These are phyloP conservation scores for Sterna hirundo DNA, from an alignment of 2,113 vertebrate species.

Conservation along the genomic window DNA sequence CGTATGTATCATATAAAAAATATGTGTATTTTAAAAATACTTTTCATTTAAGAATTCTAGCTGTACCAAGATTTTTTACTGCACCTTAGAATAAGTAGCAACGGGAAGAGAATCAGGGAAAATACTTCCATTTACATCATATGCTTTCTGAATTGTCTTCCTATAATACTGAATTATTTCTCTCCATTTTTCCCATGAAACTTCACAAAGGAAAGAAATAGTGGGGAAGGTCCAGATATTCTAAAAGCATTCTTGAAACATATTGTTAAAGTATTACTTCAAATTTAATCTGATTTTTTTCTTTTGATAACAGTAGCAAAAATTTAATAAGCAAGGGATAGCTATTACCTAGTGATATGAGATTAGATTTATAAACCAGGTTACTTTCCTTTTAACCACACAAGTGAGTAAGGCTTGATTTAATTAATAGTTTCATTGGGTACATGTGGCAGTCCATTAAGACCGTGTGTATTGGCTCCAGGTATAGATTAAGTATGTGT, in stretches of 20 bases:
- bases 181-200: not conserved
- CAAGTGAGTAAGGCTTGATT: not conserved
- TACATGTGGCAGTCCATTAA: slow-evolving; percentile 24
- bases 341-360: not conserved
- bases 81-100: not conserved
- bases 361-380: slow-evolving; percentile 3
- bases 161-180: not conserved
- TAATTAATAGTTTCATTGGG: slow-evolving; percentile 42
- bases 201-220: not conserved
- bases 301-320: not conserved
- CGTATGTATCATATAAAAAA: not conserved
- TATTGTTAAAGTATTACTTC: not conserved
- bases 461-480: not conserved
- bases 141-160: not conserved
- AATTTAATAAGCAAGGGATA: not conserved
- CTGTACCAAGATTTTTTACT: not conserved
- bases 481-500: slow-evolving; percentile 19
- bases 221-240: not conserved
- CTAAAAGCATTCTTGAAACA: not conserved
- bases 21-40: not conserved
- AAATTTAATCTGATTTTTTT: not conserved
- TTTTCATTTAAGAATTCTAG: not conserved
- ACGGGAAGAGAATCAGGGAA: not conserved
- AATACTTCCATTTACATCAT: not conserved
- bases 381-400: not conserved